Percentiles rank a stretch among this genome's conserved stretches.
phyloP scores from a whole-genome alignment of 2,888 invertebrate genomes.

The Cantharis nigra region DNA sequence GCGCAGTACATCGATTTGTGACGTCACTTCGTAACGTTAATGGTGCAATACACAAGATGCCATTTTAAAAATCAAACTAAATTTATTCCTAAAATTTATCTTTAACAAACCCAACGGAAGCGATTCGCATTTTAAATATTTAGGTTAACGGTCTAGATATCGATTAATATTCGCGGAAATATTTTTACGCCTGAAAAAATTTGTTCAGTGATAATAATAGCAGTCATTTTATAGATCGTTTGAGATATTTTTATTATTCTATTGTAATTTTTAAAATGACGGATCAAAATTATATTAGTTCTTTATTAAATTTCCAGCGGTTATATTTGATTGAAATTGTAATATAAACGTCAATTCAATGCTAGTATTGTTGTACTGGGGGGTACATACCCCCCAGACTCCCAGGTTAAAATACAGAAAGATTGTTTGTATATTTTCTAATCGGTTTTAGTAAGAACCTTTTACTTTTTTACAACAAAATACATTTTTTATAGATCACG shows the following conservation, averaged over 20 bases:
- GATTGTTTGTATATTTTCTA: no score
- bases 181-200: background rate
- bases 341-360: no score
- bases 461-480: no score
- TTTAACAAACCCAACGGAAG: background rate
- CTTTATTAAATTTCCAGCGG: no score
- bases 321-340: no score
- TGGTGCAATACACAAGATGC: constrained; percentile 1
- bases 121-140: background rate
- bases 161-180: background rate
- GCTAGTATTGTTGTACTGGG: no score
- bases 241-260: background rate
- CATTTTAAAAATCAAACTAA: background rate
- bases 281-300: no score
- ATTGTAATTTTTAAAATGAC: background rate
- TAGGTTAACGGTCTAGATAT: background rate
- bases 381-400: no score
- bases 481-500: no score
- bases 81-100: background rate
- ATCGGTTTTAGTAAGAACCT: no score
- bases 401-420: no score
- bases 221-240: background rate
- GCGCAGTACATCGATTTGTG: constrained; percentile 39
- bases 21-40: constrained; percentile 32
- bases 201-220: background rate